phyloP scores from a whole-genome alignment of 2,113 vertebrate genomes.

The Trichechus manatus region DNA sequence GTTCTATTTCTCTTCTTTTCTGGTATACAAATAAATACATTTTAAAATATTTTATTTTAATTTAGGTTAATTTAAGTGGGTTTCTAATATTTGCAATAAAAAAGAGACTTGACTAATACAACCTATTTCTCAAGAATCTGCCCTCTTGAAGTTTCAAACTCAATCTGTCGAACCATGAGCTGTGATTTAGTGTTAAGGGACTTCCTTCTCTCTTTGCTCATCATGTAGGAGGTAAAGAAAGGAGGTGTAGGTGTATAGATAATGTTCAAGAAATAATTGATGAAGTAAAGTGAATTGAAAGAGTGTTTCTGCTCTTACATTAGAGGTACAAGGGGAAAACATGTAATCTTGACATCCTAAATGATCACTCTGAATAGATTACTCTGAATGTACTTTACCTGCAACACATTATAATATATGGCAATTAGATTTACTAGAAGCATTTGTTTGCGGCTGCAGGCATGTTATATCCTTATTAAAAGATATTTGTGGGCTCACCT shows the following conservation, averaged over 20 bases:
- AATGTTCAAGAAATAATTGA: not conserved
- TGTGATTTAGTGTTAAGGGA: not conserved
- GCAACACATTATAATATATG: not conserved
- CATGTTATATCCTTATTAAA: not conserved
- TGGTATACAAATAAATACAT: not conserved
- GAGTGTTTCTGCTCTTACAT: not conserved
- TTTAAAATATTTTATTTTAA: not conserved
- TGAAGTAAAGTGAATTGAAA: not conserved
- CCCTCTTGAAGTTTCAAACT: not conserved
- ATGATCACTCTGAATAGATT: not conserved
- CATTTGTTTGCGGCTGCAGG: not conserved
- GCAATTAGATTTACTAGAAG: conserved; percentile 6
- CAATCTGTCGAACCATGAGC: not conserved
- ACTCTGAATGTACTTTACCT: conserved; percentile 24
- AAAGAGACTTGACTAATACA: not conserved
- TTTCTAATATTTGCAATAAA: conserved; percentile 3
- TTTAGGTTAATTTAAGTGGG: not conserved
- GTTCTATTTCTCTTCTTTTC: not conserved
- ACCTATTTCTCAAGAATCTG: not conserved
- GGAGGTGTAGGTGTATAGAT: not conserved
- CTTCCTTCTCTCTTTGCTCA: conserved; percentile 13
- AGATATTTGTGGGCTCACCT: not conserved
- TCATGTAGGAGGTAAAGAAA: not conserved
- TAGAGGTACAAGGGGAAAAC: not conserved
- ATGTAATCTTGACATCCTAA: not conserved